phyloP scores from a whole-genome alignment of 2,113 vertebrate species.

The Sigmodon hispidus region DNA sequence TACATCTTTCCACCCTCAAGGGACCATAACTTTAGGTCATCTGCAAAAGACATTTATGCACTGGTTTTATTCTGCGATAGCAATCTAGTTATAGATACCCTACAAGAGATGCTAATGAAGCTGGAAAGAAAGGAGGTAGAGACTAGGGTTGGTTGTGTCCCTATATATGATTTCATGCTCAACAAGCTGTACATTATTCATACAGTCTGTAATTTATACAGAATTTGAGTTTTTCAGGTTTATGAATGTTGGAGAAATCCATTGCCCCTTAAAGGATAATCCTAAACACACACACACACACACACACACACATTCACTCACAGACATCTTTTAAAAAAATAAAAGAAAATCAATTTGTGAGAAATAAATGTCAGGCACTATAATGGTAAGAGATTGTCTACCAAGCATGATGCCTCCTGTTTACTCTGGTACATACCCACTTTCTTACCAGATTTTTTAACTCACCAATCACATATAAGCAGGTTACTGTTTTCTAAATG shows the following conservation, averaged over 20 bases:
- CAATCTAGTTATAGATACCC: neutral
- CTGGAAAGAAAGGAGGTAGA: neutral
- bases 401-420: neutral
- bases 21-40: neutral
- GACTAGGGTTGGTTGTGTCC: neutral
- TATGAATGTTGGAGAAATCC: neutral
- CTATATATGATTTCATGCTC: neutral
- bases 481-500: neutral
- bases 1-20: neutral
- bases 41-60: neutral
- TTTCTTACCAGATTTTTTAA: neutral
- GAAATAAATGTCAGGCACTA: slow-evolving; percentile 31
- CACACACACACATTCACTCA: too few relatives aligned
- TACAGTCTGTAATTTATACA: neutral
- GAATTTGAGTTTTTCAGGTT: neutral
- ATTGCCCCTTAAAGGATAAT: neutral
- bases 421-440: neutral
- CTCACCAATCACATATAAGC: neutral
- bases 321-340: too few relatives aligned
- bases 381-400: neutral
- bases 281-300: neutral
- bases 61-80: neutral
- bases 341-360: slow-evolving; percentile 43
- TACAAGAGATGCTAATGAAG: neutral
- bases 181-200: neutral